Base-by-base conservation (phyloP, 2,797 vertebrate species). In the Kryptopterus vitreolus region DNA sequence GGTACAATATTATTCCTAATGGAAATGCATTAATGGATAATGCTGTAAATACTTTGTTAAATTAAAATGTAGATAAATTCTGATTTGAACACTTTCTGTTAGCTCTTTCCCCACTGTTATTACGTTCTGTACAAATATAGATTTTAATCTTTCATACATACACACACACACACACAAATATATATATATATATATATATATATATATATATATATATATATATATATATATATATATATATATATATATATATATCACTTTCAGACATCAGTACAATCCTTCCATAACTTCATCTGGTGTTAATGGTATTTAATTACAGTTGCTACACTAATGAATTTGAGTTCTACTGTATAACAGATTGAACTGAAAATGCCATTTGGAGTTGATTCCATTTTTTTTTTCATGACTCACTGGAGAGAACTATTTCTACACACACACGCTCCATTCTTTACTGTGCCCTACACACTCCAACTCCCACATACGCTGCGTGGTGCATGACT, bases 391-490 rank as follows among this genome's bases (percentile, higher is more conserved):
- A 55, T 82, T 83, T 77, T 68, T 82, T 83, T 77, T 68, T 86
- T 82, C 62, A 83, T 83, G 81, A 85, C 82, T 82, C 82, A 82
- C 69, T 71, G 74, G 78, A 77, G 70, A 77, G 8, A 86, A 80
- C 83, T 77, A 85, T 83, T 85, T 83, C 76, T 79, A 83, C 70
- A 81, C 79, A 81, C 79, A 74, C 71, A 16, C 52, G 76, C 22
- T 78, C 24, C 26, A 78, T 76, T 85, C 77, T 84, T 62, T 80
- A 79, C 80, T 72, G 48, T 83, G 80, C 71, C 77, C 83, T 82
- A 81, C 74, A 86, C 82, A 81, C 85, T 86, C 75, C 22, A 80
- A 73, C 83, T 80, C 85, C 85, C 80, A 86, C 85, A 78, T 76
- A 57, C 79, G 66, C 82, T 85, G 75, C 83, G 85, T 76, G 80